Percentiles rank a stretch among this genome's conserved stretches.
Conservation (phyloP, 2,888 invertebrate species). For the Hypomecis punctinalis region DNA sequence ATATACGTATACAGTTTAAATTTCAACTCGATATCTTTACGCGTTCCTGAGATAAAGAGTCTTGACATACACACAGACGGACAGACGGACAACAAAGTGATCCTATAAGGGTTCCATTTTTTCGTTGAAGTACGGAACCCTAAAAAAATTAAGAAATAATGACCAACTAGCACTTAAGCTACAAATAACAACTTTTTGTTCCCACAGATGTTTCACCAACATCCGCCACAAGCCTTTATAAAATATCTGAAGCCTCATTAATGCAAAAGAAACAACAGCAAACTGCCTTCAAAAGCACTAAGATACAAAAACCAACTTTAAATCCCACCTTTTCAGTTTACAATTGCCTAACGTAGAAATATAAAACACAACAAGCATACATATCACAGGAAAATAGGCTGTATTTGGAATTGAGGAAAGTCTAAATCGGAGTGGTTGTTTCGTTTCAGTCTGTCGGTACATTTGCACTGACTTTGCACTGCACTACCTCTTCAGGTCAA, state of each 20-base stretch:
- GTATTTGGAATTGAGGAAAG: conserved; percentile 7
- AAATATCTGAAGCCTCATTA: conserved; percentile 22
- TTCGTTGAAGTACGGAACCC: too few relatives aligned
- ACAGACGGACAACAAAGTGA: too few relatives aligned
- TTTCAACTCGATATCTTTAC: too few relatives aligned
- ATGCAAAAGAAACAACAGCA: conserved; percentile 12
- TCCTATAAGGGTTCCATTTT: too few relatives aligned
- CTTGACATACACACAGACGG: too few relatives aligned
- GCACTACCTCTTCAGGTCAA: conserved; percentile 51
- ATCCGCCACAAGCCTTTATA: conserved; percentile 18
- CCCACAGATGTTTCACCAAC: conserved; percentile 8
- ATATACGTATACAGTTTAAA: too few relatives aligned
- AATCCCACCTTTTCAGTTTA: conserved; percentile 1
- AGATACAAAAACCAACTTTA: conserved; percentile 25
- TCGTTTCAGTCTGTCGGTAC: conserved; percentile 46
- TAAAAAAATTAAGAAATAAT: background rate
- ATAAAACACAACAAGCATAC: conserved; percentile 29
- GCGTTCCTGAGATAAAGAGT: too few relatives aligned
- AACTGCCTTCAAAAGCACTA: background rate
- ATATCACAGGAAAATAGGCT: conserved; percentile 24
- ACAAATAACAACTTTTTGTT: conserved; percentile 1
- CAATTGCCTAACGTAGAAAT: conserved; percentile 11
- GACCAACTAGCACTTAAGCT: background rate
- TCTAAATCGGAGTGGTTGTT: conserved; percentile 4
- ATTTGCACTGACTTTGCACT: conserved; percentile 67